These are phyloP conservation scores for Drymodes brunneopygia DNA, from an alignment of 2,113 vertebrate species.

Conservation along the genomic window DNA sequence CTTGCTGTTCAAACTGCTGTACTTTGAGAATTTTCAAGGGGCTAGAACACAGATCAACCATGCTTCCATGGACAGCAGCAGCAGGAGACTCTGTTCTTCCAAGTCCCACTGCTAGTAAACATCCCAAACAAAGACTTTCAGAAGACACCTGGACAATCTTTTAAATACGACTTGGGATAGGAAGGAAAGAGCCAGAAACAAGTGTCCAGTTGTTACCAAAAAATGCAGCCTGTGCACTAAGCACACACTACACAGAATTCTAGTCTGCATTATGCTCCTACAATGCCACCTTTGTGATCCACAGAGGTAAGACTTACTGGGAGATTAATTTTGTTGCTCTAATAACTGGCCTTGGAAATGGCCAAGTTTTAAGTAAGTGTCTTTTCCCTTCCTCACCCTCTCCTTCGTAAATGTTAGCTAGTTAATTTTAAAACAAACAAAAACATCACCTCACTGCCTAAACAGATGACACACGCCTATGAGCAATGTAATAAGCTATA, in stretches of 20 bases:
- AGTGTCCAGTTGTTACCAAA: background rate
- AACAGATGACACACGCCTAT: background rate
- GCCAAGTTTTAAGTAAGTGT: background rate
- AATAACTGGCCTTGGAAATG: background rate
- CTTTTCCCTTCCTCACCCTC: background rate
- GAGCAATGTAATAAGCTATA: background rate
- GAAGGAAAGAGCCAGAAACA: background rate
- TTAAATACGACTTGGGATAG: background rate
- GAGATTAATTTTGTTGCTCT: background rate
- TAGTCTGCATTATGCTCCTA: background rate
- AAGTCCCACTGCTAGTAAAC: background rate
- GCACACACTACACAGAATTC: background rate
- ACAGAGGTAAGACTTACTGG: background rate
- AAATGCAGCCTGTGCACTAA: background rate
- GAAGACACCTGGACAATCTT: background rate
- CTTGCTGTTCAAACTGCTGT: background rate
- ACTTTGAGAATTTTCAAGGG: background rate
- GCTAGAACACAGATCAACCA: background rate
- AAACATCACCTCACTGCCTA: background rate
- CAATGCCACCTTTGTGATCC: background rate
- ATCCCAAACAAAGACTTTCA: background rate
- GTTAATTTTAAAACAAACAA: background rate
- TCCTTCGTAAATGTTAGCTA: background rate
- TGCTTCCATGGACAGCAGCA: background rate
- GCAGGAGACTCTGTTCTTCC: background rate